A percentile compares a stretch with the other conserved stretches of the same genome.
These are phyloP conservation scores for Gobius niger DNA, from an alignment of 2,113 vertebrate genomes.

Conservation along the genomic window DNA sequence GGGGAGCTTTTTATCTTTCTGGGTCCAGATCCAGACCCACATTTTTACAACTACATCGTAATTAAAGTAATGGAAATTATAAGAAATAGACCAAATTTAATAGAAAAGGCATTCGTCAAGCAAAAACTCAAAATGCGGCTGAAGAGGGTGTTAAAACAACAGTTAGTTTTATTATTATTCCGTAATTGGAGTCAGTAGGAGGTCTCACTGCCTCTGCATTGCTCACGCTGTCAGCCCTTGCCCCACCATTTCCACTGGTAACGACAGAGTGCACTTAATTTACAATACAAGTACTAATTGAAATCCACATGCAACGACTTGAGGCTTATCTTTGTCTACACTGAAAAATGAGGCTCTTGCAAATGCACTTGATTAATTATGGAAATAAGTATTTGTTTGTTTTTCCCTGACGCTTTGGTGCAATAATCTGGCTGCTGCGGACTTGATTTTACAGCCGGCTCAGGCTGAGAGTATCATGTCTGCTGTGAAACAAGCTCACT, in stretches of 20 bases:
- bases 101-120: too few species aligned
- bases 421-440: constrained; percentile 54
- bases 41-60: too few species aligned
- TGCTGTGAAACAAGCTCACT: constrained; percentile 42
- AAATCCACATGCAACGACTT: constrained; percentile 35
- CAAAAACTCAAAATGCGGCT: background rate
- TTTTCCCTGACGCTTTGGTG: constrained; percentile 44
- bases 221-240: background rate
- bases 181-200: constrained; percentile 4
- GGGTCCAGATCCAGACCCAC: too few species aligned
- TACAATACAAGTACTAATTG: constrained; percentile 11
- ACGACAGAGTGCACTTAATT: background rate
- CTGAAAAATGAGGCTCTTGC: constrained; percentile 40
- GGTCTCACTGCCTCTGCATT: constrained; percentile 2
- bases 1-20: too few species aligned
- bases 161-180: constrained; percentile 1
- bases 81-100: too few species aligned
- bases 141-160: background rate
- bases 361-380: constrained; percentile 61
- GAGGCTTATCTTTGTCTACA: constrained; percentile 43
- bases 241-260: constrained; percentile 7
- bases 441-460: constrained; percentile 51
- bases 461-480: constrained; percentile 55
- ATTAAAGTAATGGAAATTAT: too few species aligned
- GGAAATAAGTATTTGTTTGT: constrained; percentile 64